phyloP scores from a whole-genome alignment of 2,888 invertebrate genomes.

The Fragum whitleyi region DNA sequence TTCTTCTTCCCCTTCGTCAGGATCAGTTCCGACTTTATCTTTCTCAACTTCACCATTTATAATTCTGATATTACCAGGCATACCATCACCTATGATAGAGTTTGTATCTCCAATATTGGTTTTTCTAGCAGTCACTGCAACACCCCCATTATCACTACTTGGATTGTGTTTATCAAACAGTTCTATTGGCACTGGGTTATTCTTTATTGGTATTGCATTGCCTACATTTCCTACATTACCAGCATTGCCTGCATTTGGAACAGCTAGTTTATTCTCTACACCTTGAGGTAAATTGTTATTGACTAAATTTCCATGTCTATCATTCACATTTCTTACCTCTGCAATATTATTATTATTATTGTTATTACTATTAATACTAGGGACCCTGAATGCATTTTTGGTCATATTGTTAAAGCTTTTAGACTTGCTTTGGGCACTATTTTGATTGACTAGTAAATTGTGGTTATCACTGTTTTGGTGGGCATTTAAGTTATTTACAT shows the following conservation, averaged over 20 bases:
- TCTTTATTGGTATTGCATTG: background rate
- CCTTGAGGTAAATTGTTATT: background rate
- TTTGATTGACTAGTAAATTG: conserved; percentile 27
- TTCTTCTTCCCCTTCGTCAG: conserved; percentile 14
- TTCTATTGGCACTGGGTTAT: conserved; percentile 30
- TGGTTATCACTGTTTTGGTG: conserved; percentile 10
- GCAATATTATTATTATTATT: background rate
- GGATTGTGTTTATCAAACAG: conserved; percentile 31
- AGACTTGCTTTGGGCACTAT: background rate
- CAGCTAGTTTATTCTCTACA: background rate
- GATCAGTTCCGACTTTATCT: conserved; percentile 11
- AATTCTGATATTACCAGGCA: conserved; percentile 23
- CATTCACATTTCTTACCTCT: background rate
- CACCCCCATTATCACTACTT: conserved; percentile 5
- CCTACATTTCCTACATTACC: background rate
- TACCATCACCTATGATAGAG: background rate
- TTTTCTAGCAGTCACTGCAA: conserved; percentile 8
- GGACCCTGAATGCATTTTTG: conserved; percentile 9
- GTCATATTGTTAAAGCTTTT: conserved; percentile 11
- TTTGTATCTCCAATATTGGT: conserved; percentile 8
- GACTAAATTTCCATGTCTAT: background rate
- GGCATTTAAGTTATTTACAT: background rate
- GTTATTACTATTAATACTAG: background rate
- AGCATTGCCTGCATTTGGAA: background rate
- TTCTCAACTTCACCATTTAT: conserved; percentile 43